Percentiles rank a stretch among this genome's conserved stretches.
phyloP scores from a whole-genome alignment of 2,113 vertebrate species.

The Notiomystis cincta region DNA sequence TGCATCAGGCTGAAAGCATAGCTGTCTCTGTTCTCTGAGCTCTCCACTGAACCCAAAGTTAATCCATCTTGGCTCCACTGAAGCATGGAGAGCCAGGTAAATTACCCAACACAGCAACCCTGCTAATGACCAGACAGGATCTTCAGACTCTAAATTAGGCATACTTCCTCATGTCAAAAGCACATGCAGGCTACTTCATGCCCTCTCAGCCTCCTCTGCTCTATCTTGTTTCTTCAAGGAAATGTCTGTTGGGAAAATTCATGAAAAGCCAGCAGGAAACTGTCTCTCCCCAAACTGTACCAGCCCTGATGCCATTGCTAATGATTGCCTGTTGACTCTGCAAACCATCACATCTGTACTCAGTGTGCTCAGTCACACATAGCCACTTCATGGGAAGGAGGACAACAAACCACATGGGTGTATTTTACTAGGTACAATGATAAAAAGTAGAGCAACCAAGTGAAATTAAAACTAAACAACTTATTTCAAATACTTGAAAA shows the following conservation, averaged over 20 bases:
- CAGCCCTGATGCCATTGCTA: neutral
- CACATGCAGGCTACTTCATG: neutral
- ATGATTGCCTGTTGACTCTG: neutral
- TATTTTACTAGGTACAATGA: neutral
- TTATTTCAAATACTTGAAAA: neutral
- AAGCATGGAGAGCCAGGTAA: neutral
- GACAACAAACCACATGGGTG: neutral
- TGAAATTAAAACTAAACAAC: neutral
- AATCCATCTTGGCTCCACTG: neutral
- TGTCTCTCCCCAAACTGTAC: neutral
- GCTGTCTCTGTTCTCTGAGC: neutral
- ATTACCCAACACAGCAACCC: neutral
- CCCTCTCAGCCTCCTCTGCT: neutral
- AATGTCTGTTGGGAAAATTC: neutral
- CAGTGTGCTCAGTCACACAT: neutral
- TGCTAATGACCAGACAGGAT: neutral
- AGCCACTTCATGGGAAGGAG: neutral
- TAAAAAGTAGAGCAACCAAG: neutral
- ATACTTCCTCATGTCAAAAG: neutral
- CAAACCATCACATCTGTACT: neutral
- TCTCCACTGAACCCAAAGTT: neutral
- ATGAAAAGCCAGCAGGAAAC: neutral
- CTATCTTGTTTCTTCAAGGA: neutral
- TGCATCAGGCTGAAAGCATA: neutral
- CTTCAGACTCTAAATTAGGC: neutral